These are phyloP conservation scores for Gorilla gorilla DNA, from an alignment of 2,113 vertebrate species.

Conservation along the genomic window DNA sequence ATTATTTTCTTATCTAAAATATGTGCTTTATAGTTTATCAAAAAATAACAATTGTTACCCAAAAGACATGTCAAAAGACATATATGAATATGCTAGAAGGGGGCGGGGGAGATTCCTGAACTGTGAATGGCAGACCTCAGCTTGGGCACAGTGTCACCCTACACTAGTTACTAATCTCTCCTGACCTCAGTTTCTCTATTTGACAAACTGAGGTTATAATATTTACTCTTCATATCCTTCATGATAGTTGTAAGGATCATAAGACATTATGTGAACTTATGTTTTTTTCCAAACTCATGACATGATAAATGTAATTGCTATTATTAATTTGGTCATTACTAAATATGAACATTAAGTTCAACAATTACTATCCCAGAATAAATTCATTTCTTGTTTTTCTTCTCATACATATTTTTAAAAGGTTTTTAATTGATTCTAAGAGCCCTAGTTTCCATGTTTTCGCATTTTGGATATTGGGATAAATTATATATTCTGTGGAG, in stretches of 20 bases:
- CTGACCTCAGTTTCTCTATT: not conserved
- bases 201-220: not conserved
- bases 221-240: not conserved
- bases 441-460: not conserved
- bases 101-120: not conserved
- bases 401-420: slow-evolving; percentile 29
- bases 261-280: not conserved
- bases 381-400: not conserved
- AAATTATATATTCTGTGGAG: not conserved
- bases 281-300: not conserved
- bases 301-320: not conserved
- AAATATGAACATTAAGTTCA: not conserved
- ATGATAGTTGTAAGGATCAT: not conserved
- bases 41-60: not conserved
- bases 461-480: not conserved
- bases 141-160: not conserved
- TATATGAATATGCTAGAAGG: not conserved
- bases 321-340: not conserved
- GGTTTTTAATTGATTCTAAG: not conserved
- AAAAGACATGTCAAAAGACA: not conserved
- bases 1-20: slow-evolving; percentile 27
- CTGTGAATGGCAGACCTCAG: no score
- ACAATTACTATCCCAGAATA: not conserved
- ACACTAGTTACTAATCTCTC: not conserved
- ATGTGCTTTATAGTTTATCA: not conserved